Percentiles rank a stretch among this genome's conserved stretches.
These are phyloP conservation scores for Drosophila ohnishii DNA, from an alignment of 1,140 invertebrate genomes.

Conservation along the genomic window DNA sequence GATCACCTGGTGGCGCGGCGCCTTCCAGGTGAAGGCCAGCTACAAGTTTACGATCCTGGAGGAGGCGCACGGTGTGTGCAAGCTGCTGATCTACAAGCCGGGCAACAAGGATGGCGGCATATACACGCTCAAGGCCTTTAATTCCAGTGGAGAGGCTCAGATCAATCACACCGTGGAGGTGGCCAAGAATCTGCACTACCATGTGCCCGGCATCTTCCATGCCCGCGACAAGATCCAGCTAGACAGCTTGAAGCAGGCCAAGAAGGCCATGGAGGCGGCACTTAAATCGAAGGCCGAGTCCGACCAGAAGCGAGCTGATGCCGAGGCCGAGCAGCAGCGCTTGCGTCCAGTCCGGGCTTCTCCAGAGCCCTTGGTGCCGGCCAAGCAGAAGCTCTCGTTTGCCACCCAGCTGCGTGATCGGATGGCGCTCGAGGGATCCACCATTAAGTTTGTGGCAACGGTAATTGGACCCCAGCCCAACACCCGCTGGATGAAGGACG, in stretches of 20 bases:
- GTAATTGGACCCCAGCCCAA: constrained; percentile 91
- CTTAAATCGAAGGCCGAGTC: constrained; percentile 74
- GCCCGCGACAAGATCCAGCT: constrained; percentile 70
- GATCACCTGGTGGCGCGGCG: constrained; percentile 77
- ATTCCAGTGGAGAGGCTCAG: constrained; percentile 87
- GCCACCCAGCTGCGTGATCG: constrained; percentile 91
- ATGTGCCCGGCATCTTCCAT: constrained; percentile 78
- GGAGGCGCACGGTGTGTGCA: constrained; percentile 81
- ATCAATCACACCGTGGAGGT: constrained; percentile 78
- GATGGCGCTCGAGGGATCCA: constrained; percentile 89
- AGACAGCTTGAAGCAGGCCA: constrained; percentile 70
- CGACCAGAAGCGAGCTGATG: constrained; percentile 72
- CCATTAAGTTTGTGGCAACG: constrained; percentile 92
- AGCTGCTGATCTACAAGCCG: constrained; percentile 86
- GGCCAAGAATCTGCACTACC: constrained; percentile 74
- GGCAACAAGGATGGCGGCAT: constrained; percentile 85
- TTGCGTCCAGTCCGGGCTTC: constrained; percentile 59
- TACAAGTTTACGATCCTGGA: constrained; percentile 82
- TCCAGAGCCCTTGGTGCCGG: constrained; percentile 70
- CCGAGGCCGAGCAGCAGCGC: constrained; percentile 63
- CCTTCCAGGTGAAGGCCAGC: constrained; percentile 75
- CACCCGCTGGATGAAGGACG: constrained; percentile 93
- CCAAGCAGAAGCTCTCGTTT: constrained; percentile 85
- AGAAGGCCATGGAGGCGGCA: constrained; percentile 70
- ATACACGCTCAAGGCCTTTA: constrained; percentile 87